A percentile compares a stretch with the other conserved stretches of the same genome.
These are phyloP conservation scores for Pseudomugil tenellus DNA, from an alignment of 2,797 vertebrate species.

Conservation along the genomic window DNA sequence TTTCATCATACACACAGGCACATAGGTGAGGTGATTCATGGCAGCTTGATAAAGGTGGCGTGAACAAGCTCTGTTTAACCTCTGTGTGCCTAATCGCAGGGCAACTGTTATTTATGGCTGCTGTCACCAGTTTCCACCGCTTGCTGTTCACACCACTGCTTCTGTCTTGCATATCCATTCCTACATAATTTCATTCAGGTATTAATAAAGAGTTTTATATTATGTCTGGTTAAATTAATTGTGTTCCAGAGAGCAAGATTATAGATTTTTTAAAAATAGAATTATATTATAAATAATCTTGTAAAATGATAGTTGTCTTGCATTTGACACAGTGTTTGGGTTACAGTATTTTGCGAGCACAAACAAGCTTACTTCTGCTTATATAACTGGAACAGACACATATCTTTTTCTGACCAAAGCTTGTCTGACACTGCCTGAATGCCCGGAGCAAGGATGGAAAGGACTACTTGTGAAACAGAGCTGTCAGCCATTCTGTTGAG, in stretches of 20 bases:
- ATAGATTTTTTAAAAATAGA: constrained; percentile 3
- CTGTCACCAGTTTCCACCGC: constrained; percentile 32
- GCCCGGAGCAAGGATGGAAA: constrained; percentile 40
- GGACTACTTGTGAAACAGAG: constrained; percentile 65
- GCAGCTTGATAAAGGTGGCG: constrained; percentile 57
- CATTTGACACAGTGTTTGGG: not conserved
- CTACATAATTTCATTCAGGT: not conserved
- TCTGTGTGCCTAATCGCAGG: constrained; percentile 58
- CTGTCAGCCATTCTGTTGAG: constrained; percentile 79
- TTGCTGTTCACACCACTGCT: constrained; percentile 19
- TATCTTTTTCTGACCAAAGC: constrained; percentile 15
- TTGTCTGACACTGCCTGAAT: constrained; percentile 30
- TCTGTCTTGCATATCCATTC: not conserved
- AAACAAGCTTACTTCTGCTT: not conserved
- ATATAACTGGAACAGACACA: not conserved
- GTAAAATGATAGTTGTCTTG: constrained; percentile 2
- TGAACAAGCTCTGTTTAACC: constrained; percentile 69
- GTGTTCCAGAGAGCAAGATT: not conserved
- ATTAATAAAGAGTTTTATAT: not conserved
- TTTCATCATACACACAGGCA: constrained; percentile 39
- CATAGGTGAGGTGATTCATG: constrained; percentile 70
- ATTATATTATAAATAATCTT: constrained; percentile 8
- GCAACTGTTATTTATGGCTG: constrained; percentile 67
- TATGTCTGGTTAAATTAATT: not conserved
- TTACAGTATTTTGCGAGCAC: not conserved